Base-by-base conservation (phyloP, 2,888 invertebrate species). In the Eustalomyia histrio region DNA sequence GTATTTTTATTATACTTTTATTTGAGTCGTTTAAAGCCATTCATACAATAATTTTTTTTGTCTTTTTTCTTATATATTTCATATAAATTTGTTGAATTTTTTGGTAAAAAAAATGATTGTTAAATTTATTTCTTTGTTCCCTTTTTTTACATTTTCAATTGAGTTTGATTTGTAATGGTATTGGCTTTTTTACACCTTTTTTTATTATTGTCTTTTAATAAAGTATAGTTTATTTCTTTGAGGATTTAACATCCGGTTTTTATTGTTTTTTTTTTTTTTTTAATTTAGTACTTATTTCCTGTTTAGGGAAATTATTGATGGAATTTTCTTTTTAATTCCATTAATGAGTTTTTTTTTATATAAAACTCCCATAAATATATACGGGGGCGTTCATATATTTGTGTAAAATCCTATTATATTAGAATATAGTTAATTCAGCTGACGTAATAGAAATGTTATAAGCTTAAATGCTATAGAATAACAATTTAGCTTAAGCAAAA, bases 241-340 rank as follows among this genome's bases (percentile, higher is more conserved):
- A 81, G 61, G 65, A 78, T 69, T 61, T 63, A 74, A 78, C 78
- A 81, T 81, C 81, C 81, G 81, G 81, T 81, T 81, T 78, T 50
- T 78, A 60, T 76, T 69, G 69, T 73, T 18, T 69, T 78, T 50
- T 78, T 55, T 76, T 69, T 64, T 73, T 18, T 69, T 69, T 68
- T 47, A 67, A 69, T 73, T 68, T 39, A 18, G 53, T 33, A 29
- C 29, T 29, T 29, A 65, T 76, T 80, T 76, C 69, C 73, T 76
- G n/a, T 47, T 2, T 47, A 39, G 1, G 39, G 12, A 39, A 29
- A 29, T 39, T 6, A 47, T 47, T 47, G 12, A 39, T 12, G 39
- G 12, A 4, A 39, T 39, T 39, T 39, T 39, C 39, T 39, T 39
- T 39, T 39, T 39, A 39, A 39, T 39, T 39, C 12, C 10, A 12